Evolutionary conservation across 1,140 invertebrate species (phyloP).

Genomic region (Meloidogyne floridensis): DNA sequence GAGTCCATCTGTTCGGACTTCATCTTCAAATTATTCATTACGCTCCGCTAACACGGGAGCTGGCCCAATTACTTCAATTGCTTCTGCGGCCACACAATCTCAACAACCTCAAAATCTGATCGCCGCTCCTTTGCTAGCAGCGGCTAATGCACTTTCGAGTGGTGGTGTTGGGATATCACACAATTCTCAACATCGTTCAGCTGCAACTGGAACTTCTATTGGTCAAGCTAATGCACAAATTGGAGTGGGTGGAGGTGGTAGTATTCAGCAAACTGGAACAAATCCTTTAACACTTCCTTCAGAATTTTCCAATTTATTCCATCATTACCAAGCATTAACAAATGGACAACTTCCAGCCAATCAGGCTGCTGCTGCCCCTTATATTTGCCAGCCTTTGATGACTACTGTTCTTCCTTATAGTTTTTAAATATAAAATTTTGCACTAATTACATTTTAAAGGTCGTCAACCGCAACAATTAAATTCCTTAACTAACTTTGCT

Average conservation of each 20-base stretch:
- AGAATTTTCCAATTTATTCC: constrained; percentile 49
- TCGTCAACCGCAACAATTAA: neutral
- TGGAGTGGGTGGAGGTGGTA: neutral
- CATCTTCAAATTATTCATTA: constrained; percentile 5
- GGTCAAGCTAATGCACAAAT: neutral
- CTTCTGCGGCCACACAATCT: neutral
- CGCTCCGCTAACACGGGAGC: neutral
- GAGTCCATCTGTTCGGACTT: constrained; percentile 11
- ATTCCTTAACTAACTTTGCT: neutral
- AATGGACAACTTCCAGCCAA: constrained; percentile 4
- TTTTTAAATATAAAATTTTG: neutral
- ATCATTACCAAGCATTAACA: constrained; percentile 48
- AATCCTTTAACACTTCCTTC: constrained; percentile 7
- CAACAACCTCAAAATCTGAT: constrained; percentile 30
- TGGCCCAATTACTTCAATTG: neutral
- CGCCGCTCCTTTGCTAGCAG: constrained; percentile 35
- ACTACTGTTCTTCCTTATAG: constrained; percentile 25
- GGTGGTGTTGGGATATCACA: constrained; percentile 32
- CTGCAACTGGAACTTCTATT: constrained; percentile 13
- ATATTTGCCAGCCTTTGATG: constrained; percentile 20
- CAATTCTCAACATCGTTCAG: constrained; percentile 28
- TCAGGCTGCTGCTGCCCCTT: constrained; percentile 19
- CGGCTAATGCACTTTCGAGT: constrained; percentile 29
- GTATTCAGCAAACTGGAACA: neutral
- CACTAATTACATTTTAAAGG: too few relatives aligned